Base-by-base conservation (phyloP, 2,797 vertebrate species). In the Galagoides demidoff region DNA sequence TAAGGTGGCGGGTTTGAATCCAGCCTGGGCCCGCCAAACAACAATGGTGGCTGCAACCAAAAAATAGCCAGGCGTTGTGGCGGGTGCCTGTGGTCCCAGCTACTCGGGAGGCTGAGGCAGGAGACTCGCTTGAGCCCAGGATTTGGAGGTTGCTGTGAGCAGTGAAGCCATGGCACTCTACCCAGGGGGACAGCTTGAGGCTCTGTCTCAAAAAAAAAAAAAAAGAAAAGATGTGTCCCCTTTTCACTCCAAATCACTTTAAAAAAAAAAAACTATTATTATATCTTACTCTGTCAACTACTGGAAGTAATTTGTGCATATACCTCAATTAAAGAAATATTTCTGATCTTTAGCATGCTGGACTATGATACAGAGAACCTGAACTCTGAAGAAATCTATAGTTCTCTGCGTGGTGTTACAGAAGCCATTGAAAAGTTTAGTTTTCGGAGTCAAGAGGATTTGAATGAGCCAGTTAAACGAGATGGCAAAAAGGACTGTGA, bases 341-440 rank as follows among this genome's bases (percentile, higher is more conserved):
- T 61, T 98, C 98, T 98, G 63, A 29, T 98, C 98, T 98, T 97
- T 95, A 99, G 99, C 98, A 99, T 99, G 99, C 99, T 99, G 99
- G 99, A 99, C 98, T 99, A 99, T 81, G 99, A 99, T 98, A 99
- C 99, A 1, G 99, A 99, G 98, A 99, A 99, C 98, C 99, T 99
- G 99, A 99, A 99, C 98, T 99, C 99, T 4, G 99, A 99, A 88
- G 99, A 99, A 98, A 99, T 99, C 98, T 99, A 99, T 98, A 99
- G 99, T 98, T 99, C 99, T n/a, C 98, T 99, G 96, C 99, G 99
- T 63, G 99, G 99, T 5, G 99, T 99, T 97, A 99, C 99, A 12
- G 99, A 99, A 98, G 99, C 99, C 9, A 99, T 99, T 97, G 99
- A 99, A 98, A 99, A 99, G 97, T 99, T 99, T 98, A 99, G 99